These are phyloP conservation scores for Himalopsyche anomala DNA, from an alignment of 2,888 invertebrate genomes.

Conservation along the genomic window DNA sequence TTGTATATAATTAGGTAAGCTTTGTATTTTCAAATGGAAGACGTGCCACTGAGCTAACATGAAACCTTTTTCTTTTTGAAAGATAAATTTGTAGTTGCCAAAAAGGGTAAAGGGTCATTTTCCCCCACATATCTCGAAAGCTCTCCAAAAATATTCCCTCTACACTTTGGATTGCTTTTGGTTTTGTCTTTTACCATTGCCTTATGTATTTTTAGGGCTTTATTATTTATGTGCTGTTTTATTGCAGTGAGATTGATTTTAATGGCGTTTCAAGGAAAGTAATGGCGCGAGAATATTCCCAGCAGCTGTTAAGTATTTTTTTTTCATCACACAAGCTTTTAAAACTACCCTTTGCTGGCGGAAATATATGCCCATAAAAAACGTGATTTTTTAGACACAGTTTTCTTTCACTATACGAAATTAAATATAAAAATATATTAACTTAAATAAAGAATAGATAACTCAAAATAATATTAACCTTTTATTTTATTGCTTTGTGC, in stretches of 20 bases:
- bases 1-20: too few species aligned
- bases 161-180: conserved; percentile 25
- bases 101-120: conserved; percentile 37
- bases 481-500: too few species aligned
- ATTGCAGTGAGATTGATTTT: conserved; percentile 42
- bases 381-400: too few species aligned
- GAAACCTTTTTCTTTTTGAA: conserved; percentile 32
- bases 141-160: conserved; percentile 29
- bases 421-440: too few species aligned
- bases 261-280: conserved; percentile 22
- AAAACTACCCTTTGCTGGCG: too few species aligned
- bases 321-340: neutral
- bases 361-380: too few species aligned
- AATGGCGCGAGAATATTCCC: conserved; percentile 37
- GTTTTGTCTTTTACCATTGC: conserved; percentile 37
- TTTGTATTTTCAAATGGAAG: neutral
- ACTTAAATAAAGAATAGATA: too few species aligned
- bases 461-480: too few species aligned
- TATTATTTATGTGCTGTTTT: conserved; percentile 43
- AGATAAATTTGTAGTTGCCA: conserved; percentile 39
- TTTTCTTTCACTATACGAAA: too few species aligned
- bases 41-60: conserved; percentile 19
- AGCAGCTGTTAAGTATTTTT: conserved; percentile 34
- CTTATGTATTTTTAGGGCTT: conserved; percentile 40
- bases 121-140: neutral